Evolutionary conservation across 2,113 vertebrate species (phyloP), one percentile per base, ranked within the genome.

Genomic region (Carassius gibelio): DNA sequence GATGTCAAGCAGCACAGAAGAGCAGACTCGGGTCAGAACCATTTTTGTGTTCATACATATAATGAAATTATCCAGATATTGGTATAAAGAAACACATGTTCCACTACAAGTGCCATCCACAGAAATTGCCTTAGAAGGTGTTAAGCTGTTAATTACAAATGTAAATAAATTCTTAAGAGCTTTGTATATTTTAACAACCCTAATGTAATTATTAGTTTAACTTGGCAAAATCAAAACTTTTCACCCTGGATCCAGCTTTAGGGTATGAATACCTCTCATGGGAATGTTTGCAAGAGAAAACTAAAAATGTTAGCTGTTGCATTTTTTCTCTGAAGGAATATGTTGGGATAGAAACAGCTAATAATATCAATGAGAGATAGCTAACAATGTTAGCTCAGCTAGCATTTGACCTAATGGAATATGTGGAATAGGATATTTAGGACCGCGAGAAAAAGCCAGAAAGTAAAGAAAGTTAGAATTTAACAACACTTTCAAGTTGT

Each of bases 11-110:
- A 62, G 75, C 48, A 74, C 45, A 68, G 38, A 81, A 85, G 81
- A 19, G 52, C 75, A 78, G 83, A 87, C 45, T 72, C 88, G 38
- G 88, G 88, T 88, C 34, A 72, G 71, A 59, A 48, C 4, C 42
- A 15, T 15, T 8, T 10, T 81, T 50, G 7, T 14, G 13, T 77
- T 77, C 30, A 19, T 34, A 17, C 19, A 77, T 59, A 59, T 59
- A 36, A 19, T n/a, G 3, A 4, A 42, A 62, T 45, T 61, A 45
- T 45, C 9, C 13, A 75, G 0, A 26, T 75, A 14, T 45, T 48
- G 23, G 48, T 75, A 15, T 26, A 26, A 75, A 75, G 17, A 0
- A 19, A 71, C 34, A 38, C n/a, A 42, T n/a, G 19, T 42, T 71
- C 68, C 0, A 36, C 36, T 42, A 42, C 36, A n/a, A 72, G 69